phyloP scores from a whole-genome alignment of 2,113 vertebrate species.

The Strix aluco region DNA sequence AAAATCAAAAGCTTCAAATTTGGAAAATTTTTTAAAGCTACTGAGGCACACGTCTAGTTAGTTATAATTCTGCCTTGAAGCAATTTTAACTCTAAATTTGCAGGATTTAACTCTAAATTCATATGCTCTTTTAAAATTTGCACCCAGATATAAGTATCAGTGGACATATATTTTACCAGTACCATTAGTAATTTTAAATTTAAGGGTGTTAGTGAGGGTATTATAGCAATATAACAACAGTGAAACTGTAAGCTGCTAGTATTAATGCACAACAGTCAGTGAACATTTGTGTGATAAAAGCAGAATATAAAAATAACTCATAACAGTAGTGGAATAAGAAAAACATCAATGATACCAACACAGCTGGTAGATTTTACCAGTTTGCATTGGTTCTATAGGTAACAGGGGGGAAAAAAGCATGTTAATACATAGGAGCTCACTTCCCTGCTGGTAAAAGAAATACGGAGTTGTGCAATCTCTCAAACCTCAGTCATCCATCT shows the following conservation, averaged over 20 bases:
- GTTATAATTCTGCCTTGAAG: not conserved
- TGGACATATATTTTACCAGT: not conserved
- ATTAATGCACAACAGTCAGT: not conserved
- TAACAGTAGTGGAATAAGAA: not conserved
- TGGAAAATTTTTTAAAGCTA: not conserved
- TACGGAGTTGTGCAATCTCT: not conserved
- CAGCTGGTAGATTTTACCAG: not conserved
- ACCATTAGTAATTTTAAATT: not conserved
- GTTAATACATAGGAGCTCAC: not conserved
- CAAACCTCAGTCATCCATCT: not conserved
- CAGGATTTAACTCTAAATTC: not conserved
- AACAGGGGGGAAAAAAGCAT: fast-evolving
- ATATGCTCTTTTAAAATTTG: not conserved
- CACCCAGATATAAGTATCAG: not conserved
- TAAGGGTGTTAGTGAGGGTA: not conserved
- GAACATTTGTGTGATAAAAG: not conserved
- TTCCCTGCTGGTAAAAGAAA: not conserved
- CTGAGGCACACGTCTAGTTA: not conserved
- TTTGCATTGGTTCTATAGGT: not conserved
- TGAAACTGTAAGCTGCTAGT: not conserved
- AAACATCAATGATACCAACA: not conserved
- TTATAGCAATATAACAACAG: not conserved
- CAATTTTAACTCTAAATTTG: not conserved
- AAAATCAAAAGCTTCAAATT: not conserved
- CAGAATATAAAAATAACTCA: not conserved